phyloP scores from a whole-genome alignment of 2,113 vertebrate species.

The Patagioenas fasciata region DNA sequence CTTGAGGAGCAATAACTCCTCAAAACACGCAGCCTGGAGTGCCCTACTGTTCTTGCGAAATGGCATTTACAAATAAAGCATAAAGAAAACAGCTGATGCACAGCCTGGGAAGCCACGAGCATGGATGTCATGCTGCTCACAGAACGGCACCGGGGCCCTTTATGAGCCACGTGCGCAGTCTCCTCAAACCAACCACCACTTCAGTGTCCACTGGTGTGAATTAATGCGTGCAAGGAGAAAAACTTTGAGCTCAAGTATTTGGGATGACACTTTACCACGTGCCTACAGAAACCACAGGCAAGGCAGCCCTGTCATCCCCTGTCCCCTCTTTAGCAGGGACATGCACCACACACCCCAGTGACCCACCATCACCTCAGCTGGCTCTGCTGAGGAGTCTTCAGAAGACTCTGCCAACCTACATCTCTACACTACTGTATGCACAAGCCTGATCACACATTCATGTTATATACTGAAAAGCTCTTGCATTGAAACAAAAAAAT shows the following conservation, averaged over 20 bases:
- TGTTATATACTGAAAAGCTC: background rate
- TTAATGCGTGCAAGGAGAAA: background rate
- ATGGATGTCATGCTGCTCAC: background rate
- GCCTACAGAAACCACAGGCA: accelerated
- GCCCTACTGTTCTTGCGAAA: constrained; percentile 18
- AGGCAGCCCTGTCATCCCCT: background rate
- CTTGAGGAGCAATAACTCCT: constrained; percentile 7
- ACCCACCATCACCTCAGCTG: background rate
- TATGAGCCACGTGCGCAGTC: background rate
- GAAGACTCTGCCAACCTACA: background rate
- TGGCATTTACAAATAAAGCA: constrained; percentile 29
- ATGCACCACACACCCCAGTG: background rate
- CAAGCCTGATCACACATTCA: background rate
- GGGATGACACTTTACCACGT: background rate
- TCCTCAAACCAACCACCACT: background rate
- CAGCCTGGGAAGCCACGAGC: background rate
- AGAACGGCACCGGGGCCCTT: background rate
- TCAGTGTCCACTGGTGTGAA: background rate
- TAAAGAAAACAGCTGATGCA: background rate
- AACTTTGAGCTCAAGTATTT: background rate
- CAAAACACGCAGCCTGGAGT: background rate
- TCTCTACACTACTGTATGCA: background rate
- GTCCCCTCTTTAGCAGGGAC: background rate
- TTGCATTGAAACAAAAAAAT: background rate
- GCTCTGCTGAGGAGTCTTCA: background rate